Evolutionary conservation across 2,113 vertebrate genomes (phyloP), one percentile per base, ranked within the genome.

Genomic region (Ptychochromis oligacanthus): DNA sequence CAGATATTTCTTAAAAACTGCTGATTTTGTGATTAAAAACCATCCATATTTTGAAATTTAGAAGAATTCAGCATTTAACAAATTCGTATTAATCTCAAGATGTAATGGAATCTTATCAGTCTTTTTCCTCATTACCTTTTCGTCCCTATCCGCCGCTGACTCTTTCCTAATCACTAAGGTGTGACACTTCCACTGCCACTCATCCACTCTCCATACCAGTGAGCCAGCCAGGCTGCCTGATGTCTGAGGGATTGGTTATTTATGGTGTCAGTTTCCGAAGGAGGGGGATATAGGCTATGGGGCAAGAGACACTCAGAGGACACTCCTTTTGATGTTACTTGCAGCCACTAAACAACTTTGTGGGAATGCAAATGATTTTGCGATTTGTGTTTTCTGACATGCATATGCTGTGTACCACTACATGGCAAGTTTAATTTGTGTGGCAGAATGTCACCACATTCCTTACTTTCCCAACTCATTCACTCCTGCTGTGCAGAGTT

Each of bases 241-340:
- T 87, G 87, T 92, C 90, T 88, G 83, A 92, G 81, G 88, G 87
- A 91, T 80, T 84, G 82, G 84, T 85, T 93, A 93, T 94, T 93
- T 94, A 93, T 94, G 93, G 91, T 85, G 86, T 90, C 91, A 83
- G 91, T 88, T 91, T 80, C 59, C 43, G 22, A 79, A 90, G 77
- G 85, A 85, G 76, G 78, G 80, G 79, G 80, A 88, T 80, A 49
- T 74, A 85, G 78, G 56, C 82, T 55, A 12, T 74, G 70, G 74
- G 76, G 75, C 58, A 74, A 86, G 52, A 91, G 82, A 81, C 84
- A 56, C 80, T 79, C 87, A 89, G 81, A 90, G 91, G 91, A 87
- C 85, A 84, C 46, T 80, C 36, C 54, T 72, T 72, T 31, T 11
- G 31, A 34, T 84, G 75, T 78, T 55, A 52, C 85, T 67, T 46